Evolutionary conservation across 2,888 invertebrate genomes (phyloP).

Genomic region (Sarcophaga carnaria): DNA sequence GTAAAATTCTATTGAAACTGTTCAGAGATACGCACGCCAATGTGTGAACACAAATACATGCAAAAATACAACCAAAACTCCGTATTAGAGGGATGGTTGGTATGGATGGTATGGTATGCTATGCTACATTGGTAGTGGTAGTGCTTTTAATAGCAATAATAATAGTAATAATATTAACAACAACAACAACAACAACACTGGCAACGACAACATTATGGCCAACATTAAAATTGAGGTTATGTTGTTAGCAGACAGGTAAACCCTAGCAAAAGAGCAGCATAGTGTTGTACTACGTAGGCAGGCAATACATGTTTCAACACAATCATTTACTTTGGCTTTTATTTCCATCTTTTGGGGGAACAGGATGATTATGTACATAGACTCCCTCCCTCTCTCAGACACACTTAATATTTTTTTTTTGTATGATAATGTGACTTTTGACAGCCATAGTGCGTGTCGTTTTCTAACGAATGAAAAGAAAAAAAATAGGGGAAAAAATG

Average conservation of each 20-base stretch:
- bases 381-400: too few relatives aligned
- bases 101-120: too few relatives aligned
- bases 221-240: constrained; percentile 12
- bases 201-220: not conserved
- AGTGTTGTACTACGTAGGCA: too few relatives aligned
- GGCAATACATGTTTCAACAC: too few relatives aligned
- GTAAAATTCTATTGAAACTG: constrained; percentile 59
- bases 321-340: too few relatives aligned
- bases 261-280: not conserved
- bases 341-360: too few relatives aligned
- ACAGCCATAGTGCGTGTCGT: constrained; percentile 72
- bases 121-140: not conserved
- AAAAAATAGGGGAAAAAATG: too few relatives aligned
- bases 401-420: not conserved
- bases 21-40: not conserved
- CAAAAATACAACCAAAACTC: not conserved
- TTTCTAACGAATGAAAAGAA: not conserved
- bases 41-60: not conserved
- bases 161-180: not conserved
- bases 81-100: not conserved
- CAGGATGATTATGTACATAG: too few relatives aligned
- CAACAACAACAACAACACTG: constrained; percentile 11
- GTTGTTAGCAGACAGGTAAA: constrained; percentile 23
- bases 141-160: constrained; percentile 18
- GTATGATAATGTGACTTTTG: constrained; percentile 65